Base-by-base conservation (phyloP, 2,113 vertebrate genomes). In the Catharus bicknelli region DNA sequence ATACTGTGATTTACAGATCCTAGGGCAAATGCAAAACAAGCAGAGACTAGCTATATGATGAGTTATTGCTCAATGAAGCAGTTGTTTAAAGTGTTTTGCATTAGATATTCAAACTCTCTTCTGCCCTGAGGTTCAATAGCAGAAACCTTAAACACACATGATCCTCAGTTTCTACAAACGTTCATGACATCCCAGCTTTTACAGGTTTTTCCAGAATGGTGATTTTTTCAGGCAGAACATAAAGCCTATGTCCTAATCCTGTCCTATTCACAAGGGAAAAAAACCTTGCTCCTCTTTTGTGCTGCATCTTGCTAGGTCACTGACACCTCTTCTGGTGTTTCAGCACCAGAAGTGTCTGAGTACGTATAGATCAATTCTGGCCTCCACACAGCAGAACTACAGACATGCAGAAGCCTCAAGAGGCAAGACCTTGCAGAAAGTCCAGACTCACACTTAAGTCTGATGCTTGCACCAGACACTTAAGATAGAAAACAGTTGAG, bases 11-110 rank as follows among this genome's bases (percentile, higher is more conserved):
- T 84, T 94, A 91, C 91, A 96, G 76, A 92, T 90, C 70, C 67
- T 64, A 90, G 73, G 95, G 95, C 87, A 90, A 96, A 96, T 72
- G 72, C 70, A 96, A 97, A 97, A 95, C 97, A 97, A 96, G 97
- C 95, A 97, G 48, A 83, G 96, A 97, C 97, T 97, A 88, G 97
- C 81, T 89, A 57, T 32, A 30, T 25, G 27, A 91, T 91, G 67
- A 57, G 57, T 59, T 94, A 79, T 59, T 86, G 91, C 86, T 91
- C 86, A 93, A 63, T 82, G 72, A 96, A 91, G 80, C 68, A 90
- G 66, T 72, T 82, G 74, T 91, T 94, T 80, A 70, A 97, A 91
- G 75, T 81, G 80, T 95, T 73, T 95, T 93, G 91, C 75, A 92
- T 96, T 87, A 95, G 94, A 95, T 91, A 94, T 66, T 92, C 82